Evolutionary conservation across 1,140 invertebrate species (phyloP).

Genomic region (Conus ventricosus): DNA sequence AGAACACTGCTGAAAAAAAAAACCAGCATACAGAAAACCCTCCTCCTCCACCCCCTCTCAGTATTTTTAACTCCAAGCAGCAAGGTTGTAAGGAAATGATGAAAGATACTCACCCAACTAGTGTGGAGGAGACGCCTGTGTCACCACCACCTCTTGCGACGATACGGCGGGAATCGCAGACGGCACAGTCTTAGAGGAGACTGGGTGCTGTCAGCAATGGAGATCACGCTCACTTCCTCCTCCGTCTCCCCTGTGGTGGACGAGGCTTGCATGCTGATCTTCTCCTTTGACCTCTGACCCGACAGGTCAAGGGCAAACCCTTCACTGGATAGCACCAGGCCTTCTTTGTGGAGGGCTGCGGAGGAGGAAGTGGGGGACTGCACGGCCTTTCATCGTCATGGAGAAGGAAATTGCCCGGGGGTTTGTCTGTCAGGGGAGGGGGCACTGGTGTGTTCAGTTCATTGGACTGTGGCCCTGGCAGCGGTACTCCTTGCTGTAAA

Average conservation of each 20-base stretch:
- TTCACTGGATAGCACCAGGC: background rate
- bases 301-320: conserved; percentile 40
- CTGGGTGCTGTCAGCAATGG: conserved; percentile 46
- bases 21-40: too few relatives aligned
- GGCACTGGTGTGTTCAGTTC: conserved; percentile 66
- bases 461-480: conserved; percentile 60
- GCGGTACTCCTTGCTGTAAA: conserved; percentile 47
- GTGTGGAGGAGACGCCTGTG: conserved; percentile 50
- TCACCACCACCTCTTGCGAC: conserved; percentile 39
- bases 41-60: too few relatives aligned
- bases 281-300: conserved; percentile 21
- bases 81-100: too few relatives aligned
- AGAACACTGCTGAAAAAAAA: too few relatives aligned
- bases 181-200: conserved; percentile 38
- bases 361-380: conserved; percentile 25
- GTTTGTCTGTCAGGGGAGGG: conserved; percentile 26
- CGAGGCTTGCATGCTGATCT: conserved; percentile 44
- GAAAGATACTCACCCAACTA: conserved; percentile 41
- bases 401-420: conserved; percentile 4
- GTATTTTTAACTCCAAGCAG: too few relatives aligned
- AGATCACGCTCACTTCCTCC: conserved; percentile 43
- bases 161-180: conserved; percentile 11
- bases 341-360: background rate
- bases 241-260: conserved; percentile 60
- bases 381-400: background rate